Evolutionary conservation across 2,113 vertebrate genomes (phyloP).

Genomic region (Falco punctatus): DNA sequence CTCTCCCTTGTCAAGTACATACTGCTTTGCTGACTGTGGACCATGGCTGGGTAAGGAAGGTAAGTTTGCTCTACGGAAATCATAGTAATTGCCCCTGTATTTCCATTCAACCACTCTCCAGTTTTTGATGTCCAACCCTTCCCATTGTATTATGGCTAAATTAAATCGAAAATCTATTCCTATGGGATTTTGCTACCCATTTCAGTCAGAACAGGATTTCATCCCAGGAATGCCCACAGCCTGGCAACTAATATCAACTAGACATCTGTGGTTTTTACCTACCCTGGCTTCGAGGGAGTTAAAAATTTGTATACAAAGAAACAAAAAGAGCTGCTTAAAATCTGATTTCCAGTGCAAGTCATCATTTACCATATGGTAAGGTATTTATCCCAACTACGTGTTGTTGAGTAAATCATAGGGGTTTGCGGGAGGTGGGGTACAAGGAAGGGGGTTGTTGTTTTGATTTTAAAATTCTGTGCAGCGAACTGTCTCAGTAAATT

Average conservation of each 20-base stretch:
- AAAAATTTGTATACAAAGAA: constrained; percentile 11
- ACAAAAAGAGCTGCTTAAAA: constrained; percentile 22
- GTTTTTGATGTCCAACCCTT: neutral
- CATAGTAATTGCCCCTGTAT: neutral
- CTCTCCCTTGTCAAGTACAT: neutral
- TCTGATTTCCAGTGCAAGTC: constrained; percentile 43
- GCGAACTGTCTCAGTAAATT: neutral
- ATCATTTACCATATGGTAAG: constrained; percentile 57
- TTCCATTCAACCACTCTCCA: neutral
- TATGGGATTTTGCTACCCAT: neutral
- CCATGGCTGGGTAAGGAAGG: neutral
- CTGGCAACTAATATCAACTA: neutral
- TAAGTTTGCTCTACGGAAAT: neutral
- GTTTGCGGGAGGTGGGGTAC: neutral
- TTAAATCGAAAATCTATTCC: neutral
- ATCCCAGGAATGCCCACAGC: neutral
- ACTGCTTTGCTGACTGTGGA: neutral
- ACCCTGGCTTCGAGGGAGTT: neutral
- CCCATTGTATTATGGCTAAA: neutral
- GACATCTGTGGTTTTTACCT: neutral
- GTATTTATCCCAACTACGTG: constrained; percentile 34
- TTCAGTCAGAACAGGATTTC: neutral
- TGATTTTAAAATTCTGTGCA: constrained; percentile 23
- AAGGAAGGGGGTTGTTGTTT: constrained; percentile 25
- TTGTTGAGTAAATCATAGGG: constrained; percentile 5